Base-by-base conservation (phyloP, 1,140 invertebrate species). In the Nylanderia fulva region DNA sequence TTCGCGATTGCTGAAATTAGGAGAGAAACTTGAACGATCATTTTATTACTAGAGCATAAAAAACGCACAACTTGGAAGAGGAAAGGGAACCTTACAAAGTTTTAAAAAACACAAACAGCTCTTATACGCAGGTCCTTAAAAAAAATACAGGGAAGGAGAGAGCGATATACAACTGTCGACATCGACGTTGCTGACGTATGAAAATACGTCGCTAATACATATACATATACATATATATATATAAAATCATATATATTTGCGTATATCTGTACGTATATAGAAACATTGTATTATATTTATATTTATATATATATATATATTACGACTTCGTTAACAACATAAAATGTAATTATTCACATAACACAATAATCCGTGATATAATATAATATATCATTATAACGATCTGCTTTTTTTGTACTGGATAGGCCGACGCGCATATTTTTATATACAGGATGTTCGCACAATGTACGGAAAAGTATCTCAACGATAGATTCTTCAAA, bases 291-390 rank as follows among this genome's bases (percentile, higher is more conserved):
- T 58, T 79, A 71, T 74, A 79, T 80, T 56, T 76, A 56, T 77
- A 72, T 89, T 61, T 85, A 86, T 68, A 75, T 88, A 85, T 86
- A 90, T 87, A 88, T 87, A 93, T 93, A 93, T 93, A 92, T 93
- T 92, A 92, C 91, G 91, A 93, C 87, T 91, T 91, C 88, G 85
- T 93, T 91, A 94, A 93, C 93, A 93, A 92, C 86, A 90, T 93
- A 94, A 92, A 94, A 93, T 93, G 90, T 93, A 93, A 91, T 93
- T 92, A 91, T 92, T 92, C 90, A 91, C 90, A 92, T 91, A 93
- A 91, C 87, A 90, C 86, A 91, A 91, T 86, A 90, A 88, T 92
- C 80, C 76, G 80, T 77, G 90, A 85, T 91, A 74, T 88, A 85
- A 86, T 89, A 85, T 85, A 91, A 85, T 85, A 85, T 85, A 88